A percentile compares a stretch with the other conserved stretches of the same genome.
phyloP scores from a whole-genome alignment of 2,113 vertebrate species.

The Oophaga pumilio region DNA sequence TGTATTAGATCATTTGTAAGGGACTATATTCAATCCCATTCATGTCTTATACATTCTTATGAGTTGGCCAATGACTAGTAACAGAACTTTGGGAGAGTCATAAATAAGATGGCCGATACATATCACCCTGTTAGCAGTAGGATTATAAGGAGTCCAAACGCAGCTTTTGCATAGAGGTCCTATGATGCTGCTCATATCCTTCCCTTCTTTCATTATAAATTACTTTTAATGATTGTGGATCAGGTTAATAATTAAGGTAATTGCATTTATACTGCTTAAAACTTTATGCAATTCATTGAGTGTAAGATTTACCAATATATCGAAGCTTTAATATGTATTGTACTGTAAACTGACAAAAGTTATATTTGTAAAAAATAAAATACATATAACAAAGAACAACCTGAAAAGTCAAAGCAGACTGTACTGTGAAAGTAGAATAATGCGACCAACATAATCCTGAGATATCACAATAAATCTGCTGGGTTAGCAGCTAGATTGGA shows the following conservation, averaged over 20 bases:
- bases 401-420: neutral
- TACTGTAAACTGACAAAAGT: neutral
- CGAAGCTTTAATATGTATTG: neutral
- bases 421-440: neutral
- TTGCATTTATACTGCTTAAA: too few species aligned
- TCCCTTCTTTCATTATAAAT: too few species aligned
- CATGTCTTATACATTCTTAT: too few species aligned
- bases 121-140: too few species aligned
- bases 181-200: too few species aligned
- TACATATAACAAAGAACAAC: neutral
- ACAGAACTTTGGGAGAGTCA: too few species aligned
- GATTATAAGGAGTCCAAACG: too few species aligned
- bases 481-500: neutral
- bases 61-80: too few species aligned
- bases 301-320: neutral
- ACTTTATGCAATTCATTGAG: too few species aligned
- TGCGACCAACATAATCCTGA: neutral
- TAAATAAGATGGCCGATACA: too few species aligned
- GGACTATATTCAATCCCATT: too few species aligned
- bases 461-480: neutral
- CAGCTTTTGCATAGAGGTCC: neutral
- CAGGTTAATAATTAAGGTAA: neutral
- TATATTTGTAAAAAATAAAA: neutral
- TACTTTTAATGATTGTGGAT: neutral
- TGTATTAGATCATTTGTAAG: too few species aligned